Conservation (phyloP, 2,797 vertebrate genomes). For the Peromyscus attwateri region DNA sequence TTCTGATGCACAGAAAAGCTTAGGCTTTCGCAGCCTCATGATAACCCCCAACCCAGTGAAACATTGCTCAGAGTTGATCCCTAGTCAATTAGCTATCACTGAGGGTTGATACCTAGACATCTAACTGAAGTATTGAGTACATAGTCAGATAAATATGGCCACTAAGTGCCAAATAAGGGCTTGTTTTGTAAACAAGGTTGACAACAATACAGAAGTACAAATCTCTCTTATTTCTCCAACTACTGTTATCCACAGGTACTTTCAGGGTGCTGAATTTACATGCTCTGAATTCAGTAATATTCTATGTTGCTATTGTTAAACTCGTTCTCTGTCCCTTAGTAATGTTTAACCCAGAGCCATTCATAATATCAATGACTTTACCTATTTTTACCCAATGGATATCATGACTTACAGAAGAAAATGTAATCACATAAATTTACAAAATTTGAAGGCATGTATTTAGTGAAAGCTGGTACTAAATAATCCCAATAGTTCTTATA, state of each 20-base stretch:
- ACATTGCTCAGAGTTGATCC: neutral
- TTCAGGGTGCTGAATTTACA: neutral
- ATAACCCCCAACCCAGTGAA: neutral
- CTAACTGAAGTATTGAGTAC: neutral
- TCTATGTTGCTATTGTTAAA: neutral
- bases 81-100: neutral
- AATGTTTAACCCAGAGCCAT: slow-evolving; percentile 5
- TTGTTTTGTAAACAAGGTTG: neutral
- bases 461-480: neutral
- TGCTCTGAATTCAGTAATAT: neutral
- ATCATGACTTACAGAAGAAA: neutral
- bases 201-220: neutral
- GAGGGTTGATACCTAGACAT: neutral
- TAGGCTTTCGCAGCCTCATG: neutral
- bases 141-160: neutral
- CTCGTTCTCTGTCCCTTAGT: neutral
- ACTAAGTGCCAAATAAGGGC: neutral
- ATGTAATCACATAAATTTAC: neutral
- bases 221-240: neutral
- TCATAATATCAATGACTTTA: slow-evolving; percentile 24
- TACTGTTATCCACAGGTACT: neutral
- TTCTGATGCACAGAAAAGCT: neutral
- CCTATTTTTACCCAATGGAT: neutral
- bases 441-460: slow-evolving; percentile 23
- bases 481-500: neutral